Base-by-base conservation (phyloP, 1,140 invertebrate species). In the Heliconius nattereri region DNA sequence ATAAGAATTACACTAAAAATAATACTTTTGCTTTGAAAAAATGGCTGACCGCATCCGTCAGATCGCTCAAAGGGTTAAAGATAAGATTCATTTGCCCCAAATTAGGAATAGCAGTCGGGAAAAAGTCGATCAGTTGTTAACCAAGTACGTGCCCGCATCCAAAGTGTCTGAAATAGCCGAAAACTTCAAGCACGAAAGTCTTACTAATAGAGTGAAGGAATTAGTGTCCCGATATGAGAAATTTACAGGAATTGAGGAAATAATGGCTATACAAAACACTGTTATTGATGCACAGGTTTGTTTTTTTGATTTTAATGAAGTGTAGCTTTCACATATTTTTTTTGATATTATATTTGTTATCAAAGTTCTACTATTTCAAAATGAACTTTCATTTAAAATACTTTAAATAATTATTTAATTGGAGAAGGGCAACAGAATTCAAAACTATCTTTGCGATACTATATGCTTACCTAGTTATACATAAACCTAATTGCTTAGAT, bases 161-260 rank as follows among this genome's bases (percentile, higher is more conserved):
- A 88, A 85, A 80, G 91, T 93, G 32, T 79, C 84, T 1, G 90
- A 92, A 73, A 84, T 94, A 20, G 91, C 92, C 7, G 91, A 93
- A 70, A 93, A 89, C 45, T 89, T 94, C 29, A 93, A 90, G 85
- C 87, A 91, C 13, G 89, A 91, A 45, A 84, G 81, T 32, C 81
- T 94, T 8, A 78, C 87, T 0, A 86, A 82, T 66, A 93, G 84
- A 83, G 90, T 93, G 0, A 87, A 89, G 73, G 92, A 94, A 54
- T 72, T 94, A 32, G 91, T 94, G 20, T 81, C 86, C n/a, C 90
- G 85, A 82, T 95, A 95, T 88, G 94, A 95, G 75, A 94, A 94
- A 81, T 95, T 95, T 45, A 95, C 94, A 0, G 94, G 94, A 13
- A 94, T 95, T 8, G 90, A 94, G 35, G 94, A 95, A 84, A 94